Evolutionary conservation across 2,113 vertebrate species (phyloP), one percentile per base, ranked within the genome.

Genomic region (Phalacrocorax brasilianus): DNA sequence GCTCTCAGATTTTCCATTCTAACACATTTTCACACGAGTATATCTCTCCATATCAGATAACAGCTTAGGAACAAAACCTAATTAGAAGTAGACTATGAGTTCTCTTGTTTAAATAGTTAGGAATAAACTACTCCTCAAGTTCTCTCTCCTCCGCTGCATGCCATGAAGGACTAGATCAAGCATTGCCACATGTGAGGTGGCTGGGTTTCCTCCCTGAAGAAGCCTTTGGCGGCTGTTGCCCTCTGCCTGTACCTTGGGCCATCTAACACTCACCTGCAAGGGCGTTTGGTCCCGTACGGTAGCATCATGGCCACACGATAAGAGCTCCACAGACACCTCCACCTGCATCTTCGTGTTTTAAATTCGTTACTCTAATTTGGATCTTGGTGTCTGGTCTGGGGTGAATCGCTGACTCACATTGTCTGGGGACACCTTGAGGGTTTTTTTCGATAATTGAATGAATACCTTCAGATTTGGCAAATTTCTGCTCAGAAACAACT

Each of bases 251-350:
- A 12, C 47, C 74, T 15, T 10, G 56, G 56, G 24, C 58, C 0
- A 1, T 6, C 42, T 13, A 4, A 12, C 6, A 5, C 47, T 30
- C 71, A 44, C 33, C 61, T 16, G 24, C 79, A 30, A 47, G 28
- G 40, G 16, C 47, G 1, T 10, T 44, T 18, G n/a, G 45, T 38
- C 52, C 52, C 9, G 2, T 18, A 18, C 2, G 4, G 53, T 4
- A 14, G 63, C n/a, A 20, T 5, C 50, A 9, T 1, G 7, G 53
- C n/a, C 50, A 9, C 26, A 3, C 2, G 0, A 5, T 3, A n/a
- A 42, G 35, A 58, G 35, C 62, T 65, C 79, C 73, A 6, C 52
- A 8, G 47, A n/a, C 8, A 15, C 55, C 71, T 70, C 15, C 35
- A 15, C 22, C 44, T 45, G 42, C 33, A 30, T 11, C 11, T 35